Percentiles rank a stretch among this genome's conserved stretches.
Evolutionary conservation across 2,888 invertebrate species (phyloP).

Genomic region (Melikaiella ostensackeni): DNA sequence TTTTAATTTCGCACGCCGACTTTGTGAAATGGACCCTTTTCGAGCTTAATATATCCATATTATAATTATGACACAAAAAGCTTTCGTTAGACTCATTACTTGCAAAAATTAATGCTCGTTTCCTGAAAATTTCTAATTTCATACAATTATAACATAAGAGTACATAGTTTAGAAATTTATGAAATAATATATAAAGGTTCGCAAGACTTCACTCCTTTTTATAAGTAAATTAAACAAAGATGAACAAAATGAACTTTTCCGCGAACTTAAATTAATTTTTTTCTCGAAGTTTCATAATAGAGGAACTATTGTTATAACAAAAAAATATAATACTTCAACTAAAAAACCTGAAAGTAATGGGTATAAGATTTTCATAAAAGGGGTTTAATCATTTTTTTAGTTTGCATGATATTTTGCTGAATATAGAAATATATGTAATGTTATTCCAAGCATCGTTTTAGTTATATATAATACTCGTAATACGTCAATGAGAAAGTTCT

Average conservation of each 20-base stretch:
- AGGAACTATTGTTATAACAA: too few species aligned
- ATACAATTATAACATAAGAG: too few species aligned
- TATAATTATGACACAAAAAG: background rate
- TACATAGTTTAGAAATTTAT: too few species aligned
- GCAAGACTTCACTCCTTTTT: too few species aligned
- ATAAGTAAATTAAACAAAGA: too few species aligned
- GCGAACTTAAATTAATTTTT: too few species aligned
- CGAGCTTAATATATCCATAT: background rate
- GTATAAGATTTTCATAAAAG: background rate
- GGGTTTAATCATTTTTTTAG: background rate
- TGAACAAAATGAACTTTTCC: too few species aligned
- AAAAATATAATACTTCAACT: too few species aligned
- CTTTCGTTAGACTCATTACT: background rate
- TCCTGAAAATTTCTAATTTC: background rate
- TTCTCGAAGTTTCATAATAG: too few species aligned
- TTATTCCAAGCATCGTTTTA: background rate
- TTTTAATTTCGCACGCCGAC: slow-evolving; percentile 21
- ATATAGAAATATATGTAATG: background rate
- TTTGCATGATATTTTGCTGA: background rate
- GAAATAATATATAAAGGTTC: too few species aligned
- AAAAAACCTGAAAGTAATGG: background rate
- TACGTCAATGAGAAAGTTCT: background rate
- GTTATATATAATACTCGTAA: too few species aligned
- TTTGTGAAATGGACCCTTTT: background rate
- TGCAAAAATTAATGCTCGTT: background rate